Evolutionary conservation across 2,888 invertebrate species (phyloP).

Genomic region (Drosophila flavopinicola): DNA sequence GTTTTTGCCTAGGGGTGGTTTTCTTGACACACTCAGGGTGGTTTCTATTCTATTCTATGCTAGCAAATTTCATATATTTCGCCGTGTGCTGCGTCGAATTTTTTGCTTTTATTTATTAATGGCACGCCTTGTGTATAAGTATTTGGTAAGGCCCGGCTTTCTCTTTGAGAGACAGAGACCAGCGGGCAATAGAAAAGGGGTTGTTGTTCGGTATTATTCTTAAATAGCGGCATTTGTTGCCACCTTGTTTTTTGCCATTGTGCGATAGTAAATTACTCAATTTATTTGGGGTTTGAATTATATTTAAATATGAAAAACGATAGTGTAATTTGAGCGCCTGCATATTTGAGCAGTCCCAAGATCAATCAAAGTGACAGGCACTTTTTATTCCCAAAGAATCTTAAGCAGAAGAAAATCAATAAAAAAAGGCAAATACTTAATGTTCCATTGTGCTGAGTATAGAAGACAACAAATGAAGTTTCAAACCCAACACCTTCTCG

Average conservation of each 20-base stretch:
- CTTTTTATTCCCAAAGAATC: too few relatives aligned
- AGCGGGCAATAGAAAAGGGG: conserved; percentile 41
- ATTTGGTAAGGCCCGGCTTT: conserved; percentile 52
- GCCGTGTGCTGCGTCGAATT: conserved; percentile 44
- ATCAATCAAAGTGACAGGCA: conserved; percentile 7
- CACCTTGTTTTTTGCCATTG: conserved; percentile 28
- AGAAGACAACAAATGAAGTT: background rate
- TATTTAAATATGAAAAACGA: too few relatives aligned
- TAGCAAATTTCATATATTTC: conserved; percentile 35
- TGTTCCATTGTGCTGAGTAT: background rate
- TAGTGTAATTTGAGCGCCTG: background rate
- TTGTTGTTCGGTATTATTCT: conserved; percentile 23
- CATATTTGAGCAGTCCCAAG: background rate
- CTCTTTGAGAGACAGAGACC: conserved; percentile 9
- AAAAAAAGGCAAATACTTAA: too few relatives aligned
- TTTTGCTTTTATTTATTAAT: conserved; percentile 58
- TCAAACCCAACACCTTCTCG: background rate
- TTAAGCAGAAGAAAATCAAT: too few relatives aligned
- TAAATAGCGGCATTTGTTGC: conserved; percentile 40
- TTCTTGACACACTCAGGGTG: conserved; percentile 51
- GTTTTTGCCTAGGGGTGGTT: conserved; percentile 61
- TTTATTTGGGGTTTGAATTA: conserved; percentile 27
- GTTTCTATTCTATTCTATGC: conserved; percentile 49
- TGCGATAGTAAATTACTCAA: conserved; percentile 52
- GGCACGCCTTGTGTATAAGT: conserved; percentile 55